Percentiles rank a stretch among this genome's conserved stretches.
Conservation (phyloP, 2,888 invertebrate genomes). For the Leucophora obtusa region DNA sequence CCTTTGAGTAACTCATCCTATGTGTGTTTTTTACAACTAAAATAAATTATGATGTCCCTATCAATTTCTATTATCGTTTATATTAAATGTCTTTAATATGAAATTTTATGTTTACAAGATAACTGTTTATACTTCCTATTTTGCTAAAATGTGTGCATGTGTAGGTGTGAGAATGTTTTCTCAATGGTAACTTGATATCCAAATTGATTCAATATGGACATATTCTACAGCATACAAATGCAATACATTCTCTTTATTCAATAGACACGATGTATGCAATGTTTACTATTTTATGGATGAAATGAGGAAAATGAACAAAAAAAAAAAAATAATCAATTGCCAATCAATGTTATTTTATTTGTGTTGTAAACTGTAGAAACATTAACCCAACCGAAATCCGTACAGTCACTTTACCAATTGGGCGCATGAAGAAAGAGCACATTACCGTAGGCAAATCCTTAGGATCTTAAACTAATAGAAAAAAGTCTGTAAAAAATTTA, state of each 20-base stretch:
- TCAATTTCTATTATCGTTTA: constrained; percentile 5
- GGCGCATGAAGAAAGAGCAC: too few relatives aligned
- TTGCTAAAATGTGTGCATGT: not conserved
- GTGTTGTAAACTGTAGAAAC: constrained; percentile 35
- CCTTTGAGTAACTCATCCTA: too few relatives aligned
- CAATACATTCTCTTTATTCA: constrained; percentile 1
- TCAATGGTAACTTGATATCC: constrained; percentile 48
- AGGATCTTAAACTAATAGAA: too few relatives aligned
- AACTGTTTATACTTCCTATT: not conserved
- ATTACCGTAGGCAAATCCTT: too few relatives aligned
- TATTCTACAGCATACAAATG: not conserved
- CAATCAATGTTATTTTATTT: constrained; percentile 44
- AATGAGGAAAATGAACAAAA: constrained; percentile 28
- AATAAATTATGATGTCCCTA: constrained; percentile 7
- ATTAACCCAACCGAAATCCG: constrained; percentile 11
- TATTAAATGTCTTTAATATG: constrained; percentile 7
- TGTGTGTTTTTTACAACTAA: not conserved
- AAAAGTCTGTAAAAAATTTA: too few relatives aligned
- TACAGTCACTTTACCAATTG: too few relatives aligned
- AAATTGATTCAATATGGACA: constrained; percentile 20
- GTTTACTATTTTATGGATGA: constrained; percentile 32
- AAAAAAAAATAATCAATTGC: constrained; percentile 38
- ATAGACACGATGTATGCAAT: constrained; percentile 17
- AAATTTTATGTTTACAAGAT: constrained; percentile 18
- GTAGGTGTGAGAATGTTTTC: constrained; percentile 55